Evolutionary conservation across 2,113 vertebrate species (phyloP).

Genomic region (Oryzias woworae): DNA sequence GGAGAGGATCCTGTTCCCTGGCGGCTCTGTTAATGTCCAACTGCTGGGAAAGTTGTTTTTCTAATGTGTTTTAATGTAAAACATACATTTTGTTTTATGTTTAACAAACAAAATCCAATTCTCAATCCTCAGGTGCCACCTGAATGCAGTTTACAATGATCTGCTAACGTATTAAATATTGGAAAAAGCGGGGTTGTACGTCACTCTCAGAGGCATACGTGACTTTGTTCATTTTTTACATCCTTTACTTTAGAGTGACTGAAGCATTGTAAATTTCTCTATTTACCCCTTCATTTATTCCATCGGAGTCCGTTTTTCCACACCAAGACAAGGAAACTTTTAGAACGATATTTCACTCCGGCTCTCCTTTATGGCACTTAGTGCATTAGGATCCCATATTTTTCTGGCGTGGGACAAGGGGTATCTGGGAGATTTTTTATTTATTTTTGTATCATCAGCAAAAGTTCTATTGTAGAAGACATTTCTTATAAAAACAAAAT

Average conservation of each 20-base stretch:
- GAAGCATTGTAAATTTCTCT: slow-evolving; percentile 35
- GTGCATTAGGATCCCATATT: slow-evolving; percentile 41
- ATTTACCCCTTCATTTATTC: slow-evolving; percentile 40
- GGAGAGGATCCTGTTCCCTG: slow-evolving; percentile 17
- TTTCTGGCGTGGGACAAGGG: slow-evolving; percentile 42
- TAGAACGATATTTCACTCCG: slow-evolving; percentile 55
- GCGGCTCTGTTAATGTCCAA: slow-evolving; percentile 16
- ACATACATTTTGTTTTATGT: slow-evolving; percentile 2
- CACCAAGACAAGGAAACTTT: slow-evolving; percentile 45
- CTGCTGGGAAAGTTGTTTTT: background rate
- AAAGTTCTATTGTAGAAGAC: slow-evolving; percentile 12
- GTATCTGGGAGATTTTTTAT: slow-evolving; percentile 17
- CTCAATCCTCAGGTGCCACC: slow-evolving; percentile 14
- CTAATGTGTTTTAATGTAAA: slow-evolving; percentile 11
- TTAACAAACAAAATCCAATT: slow-evolving; percentile 5
- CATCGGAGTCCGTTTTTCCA: slow-evolving; percentile 44
- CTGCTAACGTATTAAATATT: slow-evolving; percentile 25
- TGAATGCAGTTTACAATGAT: slow-evolving; percentile 16
- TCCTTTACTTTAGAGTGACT: slow-evolving; percentile 32
- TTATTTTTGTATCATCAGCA: slow-evolving; percentile 22
- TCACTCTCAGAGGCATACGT: slow-evolving; percentile 2
- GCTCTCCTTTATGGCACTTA: slow-evolving; percentile 50
- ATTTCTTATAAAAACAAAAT: slow-evolving; percentile 13
- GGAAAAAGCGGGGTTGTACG: slow-evolving; percentile 14
- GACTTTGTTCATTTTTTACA: slow-evolving; percentile 12